Evolutionary conservation across 2,888 invertebrate genomes (phyloP), one percentile per base, ranked within the genome.

Genomic region (Elmis aenea): DNA sequence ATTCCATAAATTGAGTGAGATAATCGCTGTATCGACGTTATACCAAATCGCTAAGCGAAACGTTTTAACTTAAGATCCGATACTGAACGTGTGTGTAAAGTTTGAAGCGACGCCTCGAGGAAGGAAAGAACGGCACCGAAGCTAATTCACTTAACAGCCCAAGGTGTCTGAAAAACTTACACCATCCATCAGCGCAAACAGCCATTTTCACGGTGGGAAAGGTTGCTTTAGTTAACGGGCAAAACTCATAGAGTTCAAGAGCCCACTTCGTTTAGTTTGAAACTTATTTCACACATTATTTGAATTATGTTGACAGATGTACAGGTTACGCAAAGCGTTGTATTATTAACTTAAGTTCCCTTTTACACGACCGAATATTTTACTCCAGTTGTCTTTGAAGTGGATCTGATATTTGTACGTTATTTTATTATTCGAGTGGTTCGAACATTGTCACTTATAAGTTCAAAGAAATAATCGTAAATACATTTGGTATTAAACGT

Each of bases 191-290:
- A 42, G 33, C 31, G 22, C 26, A 34, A 38, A 38, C 32, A 40
- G 39, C 38, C 38, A 45, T 50, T 50, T 50, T 50, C 48, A 50
- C 46, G 46, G 46, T 46, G 48, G 42, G 40, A 50, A 42, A 43
- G 41, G 34, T 43, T 38, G 38, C 23, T 45, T 48, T 25, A 34
- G 33, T 38, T 38, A 38, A 42, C 30, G 42, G 37, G 42, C 33
- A 33, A 38, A 42, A 42, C 42, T 42, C 37, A 28, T 20, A 34
- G 14, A 26, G 42, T 38, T 38, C 38, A 24, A 41, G 33, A 34
- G 40, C 42, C 40, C 36, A 29, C 41, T 42, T 43, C 32, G 40
- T 38, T 35, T 33, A 35, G 38, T 43, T 41, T 38, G 38, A 27
- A 40, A 47, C 33, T 43, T 50, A 46, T 47, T 47, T 50, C 45